A percentile compares a stretch with the other conserved stretches of the same genome.
Conservation (phyloP, 2,888 invertebrate genomes). For the Buathra laborator region DNA sequence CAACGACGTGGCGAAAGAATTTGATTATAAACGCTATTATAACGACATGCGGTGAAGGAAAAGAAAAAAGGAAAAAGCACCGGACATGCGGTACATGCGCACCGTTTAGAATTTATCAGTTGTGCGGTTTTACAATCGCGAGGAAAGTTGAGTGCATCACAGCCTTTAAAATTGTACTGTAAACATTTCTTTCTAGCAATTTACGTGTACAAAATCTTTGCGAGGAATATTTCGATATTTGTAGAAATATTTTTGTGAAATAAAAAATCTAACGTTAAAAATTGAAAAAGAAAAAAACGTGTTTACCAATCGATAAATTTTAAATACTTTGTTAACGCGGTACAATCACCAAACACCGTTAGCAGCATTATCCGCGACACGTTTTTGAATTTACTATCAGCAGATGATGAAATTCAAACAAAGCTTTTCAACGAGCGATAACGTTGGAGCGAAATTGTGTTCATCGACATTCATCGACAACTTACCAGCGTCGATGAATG, state of each 20-base stretch:
- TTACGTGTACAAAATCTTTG: no score
- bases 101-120: neutral
- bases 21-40: neutral
- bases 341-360: slow-evolving; percentile 17
- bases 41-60: neutral
- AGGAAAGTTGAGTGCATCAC: neutral
- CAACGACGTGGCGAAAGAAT: neutral
- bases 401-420: slow-evolving; percentile 20
- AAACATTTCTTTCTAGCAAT: neutral
- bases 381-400: slow-evolving; percentile 59
- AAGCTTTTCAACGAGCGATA: slow-evolving; percentile 46
- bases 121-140: neutral
- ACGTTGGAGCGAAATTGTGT: neutral
- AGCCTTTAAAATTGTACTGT: neutral
- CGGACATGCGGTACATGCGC: slow-evolving; percentile 11
- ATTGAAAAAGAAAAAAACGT: neutral
- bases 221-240: no score
- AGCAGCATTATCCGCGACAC: slow-evolving; percentile 51
- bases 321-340: neutral
- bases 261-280: no score
- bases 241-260: no score
- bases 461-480: no score
- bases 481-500: slow-evolving; percentile 17
- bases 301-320: neutral
- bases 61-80: neutral